Conservation (phyloP, 2,113 vertebrate genomes). For the Boulengeromyrus knoepffleri region DNA sequence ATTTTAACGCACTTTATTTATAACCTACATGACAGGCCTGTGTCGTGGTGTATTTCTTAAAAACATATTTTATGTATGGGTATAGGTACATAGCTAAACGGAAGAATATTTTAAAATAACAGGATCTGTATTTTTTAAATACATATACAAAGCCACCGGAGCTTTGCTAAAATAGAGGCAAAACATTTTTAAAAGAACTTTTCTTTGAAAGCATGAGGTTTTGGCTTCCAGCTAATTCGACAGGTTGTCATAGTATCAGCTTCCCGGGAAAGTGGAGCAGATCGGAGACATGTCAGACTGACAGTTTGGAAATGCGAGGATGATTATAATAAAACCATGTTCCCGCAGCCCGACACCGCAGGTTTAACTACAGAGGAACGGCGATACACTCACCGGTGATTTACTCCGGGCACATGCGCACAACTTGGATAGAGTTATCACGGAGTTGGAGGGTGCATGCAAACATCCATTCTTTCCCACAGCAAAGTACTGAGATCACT, state of each 20-base stretch:
- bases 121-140: not conserved
- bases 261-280: not conserved
- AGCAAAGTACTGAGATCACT: not conserved
- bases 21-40: not conserved
- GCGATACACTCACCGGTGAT: slow-evolving; percentile 3
- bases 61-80: not conserved
- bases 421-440: not conserved
- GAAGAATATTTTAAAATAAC: not conserved
- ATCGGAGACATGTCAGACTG: not conserved
- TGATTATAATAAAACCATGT: not conserved
- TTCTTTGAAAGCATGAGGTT: not conserved
- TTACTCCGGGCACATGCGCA: not conserved
- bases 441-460: not conserved
- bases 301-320: not conserved
- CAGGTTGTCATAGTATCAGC: not conserved
- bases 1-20: not conserved
- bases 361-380: not conserved
- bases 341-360: not conserved
- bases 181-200: not conserved
- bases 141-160: not conserved
- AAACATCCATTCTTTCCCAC: not conserved
- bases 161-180: not conserved
- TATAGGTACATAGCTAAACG: not conserved
- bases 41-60: not conserved
- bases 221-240: not conserved